Base-by-base conservation (phyloP, 2,113 vertebrate genomes). In the Rana temporaria region DNA sequence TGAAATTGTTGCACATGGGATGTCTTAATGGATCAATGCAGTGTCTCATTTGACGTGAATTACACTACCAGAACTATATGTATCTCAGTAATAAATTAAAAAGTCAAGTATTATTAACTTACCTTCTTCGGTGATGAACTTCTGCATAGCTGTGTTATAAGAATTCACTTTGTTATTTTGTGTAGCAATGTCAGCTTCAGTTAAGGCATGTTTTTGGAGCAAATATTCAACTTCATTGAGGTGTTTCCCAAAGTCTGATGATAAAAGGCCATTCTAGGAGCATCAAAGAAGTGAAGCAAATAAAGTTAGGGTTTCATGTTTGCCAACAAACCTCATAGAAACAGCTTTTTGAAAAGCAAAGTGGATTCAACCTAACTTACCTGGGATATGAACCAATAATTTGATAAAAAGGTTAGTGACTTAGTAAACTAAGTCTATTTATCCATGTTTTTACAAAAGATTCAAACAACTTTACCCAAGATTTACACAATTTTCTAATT, bases 161-260 rank as follows among this genome's bases (percentile, higher is more conserved):
- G 85, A 90, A 32, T 89, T 92, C 0, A 96, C 95, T 90, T 97
- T 95, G 71, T 98, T 96, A 1, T 93, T 94, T 88, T 99, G 98
- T 85, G 97, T 85, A 4, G 93, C 92, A 14, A 99, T 96, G 89
- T 99, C 98, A 0, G 95, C 92, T 84, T 99, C 97, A 86, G 97
- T 86, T 85, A 99, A 82, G 19, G 90, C 90, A 74, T 99, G 98
- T 85, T 96, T 97, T 90, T 99, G 96, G 18, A 99, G 87, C 81
- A 99, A 88, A 88, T 99, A 96, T 57, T 99, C 98, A 0, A 94
- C 98, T 81, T 99, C 98, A 89, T 98, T 66, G 88, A 99, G 89
- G 88, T 99, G 98, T 88, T 99, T 99, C 68, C 98, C 98, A 15
- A 94, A 93, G 87, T 99, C 97, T 0, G 93, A 92, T 2, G 96